These are phyloP conservation scores for Xanthia icteritia DNA, from an alignment of 2,888 invertebrate genomes.

Conservation along the genomic window DNA sequence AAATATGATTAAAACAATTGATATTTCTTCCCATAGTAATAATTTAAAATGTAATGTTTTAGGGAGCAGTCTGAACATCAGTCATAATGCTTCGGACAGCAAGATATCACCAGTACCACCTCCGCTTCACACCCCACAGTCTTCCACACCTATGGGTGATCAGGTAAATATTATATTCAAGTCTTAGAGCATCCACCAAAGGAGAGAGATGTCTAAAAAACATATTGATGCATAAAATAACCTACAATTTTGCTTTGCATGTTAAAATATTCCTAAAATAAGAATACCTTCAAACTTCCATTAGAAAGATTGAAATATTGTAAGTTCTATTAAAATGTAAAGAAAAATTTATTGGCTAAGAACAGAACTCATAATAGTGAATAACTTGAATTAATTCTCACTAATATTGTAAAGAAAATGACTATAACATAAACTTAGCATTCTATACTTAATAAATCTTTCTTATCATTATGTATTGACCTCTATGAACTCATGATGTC, in stretches of 20 bases:
- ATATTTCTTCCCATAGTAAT: background rate
- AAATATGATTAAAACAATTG: background rate
- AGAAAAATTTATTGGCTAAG: background rate
- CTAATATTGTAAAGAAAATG: background rate
- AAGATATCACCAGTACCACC: constrained; percentile 81
- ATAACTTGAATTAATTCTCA: background rate
- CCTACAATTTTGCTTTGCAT: background rate
- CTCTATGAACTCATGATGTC: constrained; percentile 23
- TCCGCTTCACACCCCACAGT: constrained; percentile 80
- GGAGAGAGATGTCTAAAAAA: background rate
- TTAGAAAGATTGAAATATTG: background rate
- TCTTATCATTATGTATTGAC: constrained; percentile 41
- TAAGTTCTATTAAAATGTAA: background rate
- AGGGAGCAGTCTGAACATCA: constrained; percentile 84
- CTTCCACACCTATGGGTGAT: constrained; percentile 84
- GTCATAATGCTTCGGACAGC: constrained; percentile 81
- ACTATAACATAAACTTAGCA: background rate
- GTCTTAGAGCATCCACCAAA: background rate
- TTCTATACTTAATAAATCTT: constrained; percentile 13
- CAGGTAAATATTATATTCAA: constrained; percentile 73
- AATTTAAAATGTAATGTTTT: constrained; percentile 60
- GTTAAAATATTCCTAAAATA: background rate
- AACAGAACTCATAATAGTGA: background rate
- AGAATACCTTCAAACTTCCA: background rate
- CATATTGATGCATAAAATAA: background rate